Base-by-base conservation (phyloP, 2,113 vertebrate species). In the Edolisoma coerulescens region DNA sequence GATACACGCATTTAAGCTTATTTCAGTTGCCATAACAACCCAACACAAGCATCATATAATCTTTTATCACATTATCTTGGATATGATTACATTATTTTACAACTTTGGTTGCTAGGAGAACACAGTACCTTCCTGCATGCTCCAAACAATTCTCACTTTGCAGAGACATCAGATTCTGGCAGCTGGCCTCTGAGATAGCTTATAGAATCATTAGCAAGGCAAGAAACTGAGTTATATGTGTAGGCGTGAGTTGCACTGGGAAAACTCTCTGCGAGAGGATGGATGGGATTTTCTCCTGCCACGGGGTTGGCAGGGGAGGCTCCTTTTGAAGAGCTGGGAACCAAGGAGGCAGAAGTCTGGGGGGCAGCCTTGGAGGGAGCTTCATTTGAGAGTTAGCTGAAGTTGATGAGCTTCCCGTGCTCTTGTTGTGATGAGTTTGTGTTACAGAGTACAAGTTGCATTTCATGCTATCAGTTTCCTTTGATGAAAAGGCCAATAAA, bases 1-100 rank as follows among this genome's bases (percentile, higher is more conserved):
- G 67, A 49, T 93, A 18, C 52, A 73, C 1, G 2, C 70, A 28
- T 90, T 85, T 97, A 92, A 97, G 77, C 74, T 86, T 89, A 54
- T 90, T 95, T 91, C 65, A 56, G 90, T 98, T 97, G 88, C 92
- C 82, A 96, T 97, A 94, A 73, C 92, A 95, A 96, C 95, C 87
- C 1, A 0, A 96, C 89, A 89, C 57, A 63, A 90, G 89, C 95
- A 92, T 90, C 92, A 74, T 84, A 90, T 94, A 75, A 95, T 91
- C 93, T 94, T 96, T 96, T 67, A 97, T 93, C 50, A 17, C 91
- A 89, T 93, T 96, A 89, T 96, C 96, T 95, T 56, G 74, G 86
- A 63, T 90, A 88, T 44, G 67, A 94, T 75, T 92, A 44, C 75
- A 94, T 97, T 96, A 96, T 97, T 95, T 97, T 94, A 93, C 96